Conservation (phyloP, 1,140 invertebrate species). For the Hirudo medicinalis region DNA sequence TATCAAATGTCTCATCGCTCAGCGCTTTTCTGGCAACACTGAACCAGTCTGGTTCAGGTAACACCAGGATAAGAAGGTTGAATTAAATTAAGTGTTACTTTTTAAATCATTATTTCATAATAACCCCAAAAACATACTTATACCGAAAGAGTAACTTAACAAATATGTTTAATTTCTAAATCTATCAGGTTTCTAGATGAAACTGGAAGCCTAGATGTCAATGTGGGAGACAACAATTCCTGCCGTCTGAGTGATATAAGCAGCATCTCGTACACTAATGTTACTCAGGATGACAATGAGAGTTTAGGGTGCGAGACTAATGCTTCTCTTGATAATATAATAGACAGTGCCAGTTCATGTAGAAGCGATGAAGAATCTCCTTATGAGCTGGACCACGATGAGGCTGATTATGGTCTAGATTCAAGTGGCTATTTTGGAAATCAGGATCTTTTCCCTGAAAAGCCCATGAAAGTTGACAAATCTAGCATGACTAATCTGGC, state of each 20-base stretch:
- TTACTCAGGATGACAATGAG: conserved; percentile 30
- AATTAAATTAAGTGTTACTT: neutral
- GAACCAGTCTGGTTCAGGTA: conserved; percentile 1
- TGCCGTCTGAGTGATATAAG: conserved; percentile 37
- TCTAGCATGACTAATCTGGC: conserved; percentile 1
- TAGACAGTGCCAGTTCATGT: conserved; percentile 16
- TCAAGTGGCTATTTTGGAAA: conserved; percentile 37
- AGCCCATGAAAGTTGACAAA: conserved; percentile 19
- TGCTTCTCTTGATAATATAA: conserved; percentile 9
- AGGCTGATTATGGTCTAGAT: conserved; percentile 9
- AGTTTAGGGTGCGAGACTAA: conserved; percentile 9
- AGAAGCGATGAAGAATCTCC: conserved; percentile 9
- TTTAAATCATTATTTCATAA: neutral
- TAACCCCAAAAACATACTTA: neutral
- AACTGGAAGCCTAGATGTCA: conserved; percentile 23
- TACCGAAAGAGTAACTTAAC: neutral
- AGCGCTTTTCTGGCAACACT: conserved; percentile 1
- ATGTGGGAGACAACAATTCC: conserved; percentile 35
- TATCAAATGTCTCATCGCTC: neutral
- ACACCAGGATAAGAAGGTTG: neutral
- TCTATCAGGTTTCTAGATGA: conserved; percentile 11
- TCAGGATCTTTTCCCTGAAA: conserved; percentile 48
- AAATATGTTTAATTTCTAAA: neutral
- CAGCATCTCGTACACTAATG: conserved; percentile 36
- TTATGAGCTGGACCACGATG: conserved; percentile 13